Evolutionary conservation across 1,140 invertebrate species (phyloP).

Genomic region (Aplysia californica): DNA sequence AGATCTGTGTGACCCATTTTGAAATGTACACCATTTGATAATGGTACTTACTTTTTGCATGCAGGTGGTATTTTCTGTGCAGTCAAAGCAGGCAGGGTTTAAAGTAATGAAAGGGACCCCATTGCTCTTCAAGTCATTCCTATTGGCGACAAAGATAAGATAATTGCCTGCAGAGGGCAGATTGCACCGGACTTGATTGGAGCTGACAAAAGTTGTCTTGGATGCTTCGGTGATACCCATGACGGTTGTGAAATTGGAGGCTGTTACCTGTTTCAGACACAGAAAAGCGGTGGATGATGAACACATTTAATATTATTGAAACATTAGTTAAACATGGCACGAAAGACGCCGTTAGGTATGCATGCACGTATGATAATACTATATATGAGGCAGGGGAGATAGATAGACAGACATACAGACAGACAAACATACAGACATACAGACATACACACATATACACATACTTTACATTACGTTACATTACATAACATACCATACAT

Average conservation of each 20-base stretch:
- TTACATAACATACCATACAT: too few relatives aligned
- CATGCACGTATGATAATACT: neutral
- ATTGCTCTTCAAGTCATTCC: conserved; percentile 25
- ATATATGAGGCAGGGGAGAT: too few relatives aligned
- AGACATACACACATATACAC: too few relatives aligned
- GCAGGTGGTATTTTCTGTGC: conserved; percentile 37
- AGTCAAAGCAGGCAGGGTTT: conserved; percentile 47
- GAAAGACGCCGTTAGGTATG: neutral
- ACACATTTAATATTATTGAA: neutral
- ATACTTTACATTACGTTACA: too few relatives aligned
- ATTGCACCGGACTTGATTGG: conserved; percentile 36
- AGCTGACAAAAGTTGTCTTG: conserved; percentile 34
- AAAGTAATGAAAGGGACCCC: conserved; percentile 39
- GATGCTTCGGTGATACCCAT: neutral
- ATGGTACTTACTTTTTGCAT: conserved; percentile 42
- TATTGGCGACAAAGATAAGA: conserved; percentile 37
- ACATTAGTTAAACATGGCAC: neutral
- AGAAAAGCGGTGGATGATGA: neutral
- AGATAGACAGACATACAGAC: too few relatives aligned
- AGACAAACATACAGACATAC: too few relatives aligned
- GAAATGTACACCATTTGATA: too few relatives aligned
- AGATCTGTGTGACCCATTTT: too few relatives aligned
- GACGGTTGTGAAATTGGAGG: conserved; percentile 27
- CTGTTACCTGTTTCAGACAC: conserved; percentile 25
- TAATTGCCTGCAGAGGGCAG: conserved; percentile 34